Evolutionary conservation across 2,888 invertebrate species (phyloP), one percentile per base, ranked within the genome.

Genomic region (Stomorhina lunata): DNA sequence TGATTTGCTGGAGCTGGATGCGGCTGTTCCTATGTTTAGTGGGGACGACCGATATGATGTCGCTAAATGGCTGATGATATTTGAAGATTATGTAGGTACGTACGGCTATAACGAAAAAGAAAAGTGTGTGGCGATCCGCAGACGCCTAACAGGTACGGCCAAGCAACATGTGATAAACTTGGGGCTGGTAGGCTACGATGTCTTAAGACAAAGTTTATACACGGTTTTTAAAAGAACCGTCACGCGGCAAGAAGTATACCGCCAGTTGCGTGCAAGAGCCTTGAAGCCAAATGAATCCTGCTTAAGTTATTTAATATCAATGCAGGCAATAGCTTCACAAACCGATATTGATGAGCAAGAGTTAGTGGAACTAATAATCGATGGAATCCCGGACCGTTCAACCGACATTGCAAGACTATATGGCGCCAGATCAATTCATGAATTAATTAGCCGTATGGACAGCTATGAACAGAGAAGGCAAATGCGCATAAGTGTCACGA

Each of bases 271-370:
- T 6, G 2, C 10, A n/a, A n/a, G 71, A 10, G 71, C 50, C 6
- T 15, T 77, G n/a, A 71, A 57, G 27, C n/a, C 71, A 5, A 55
- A 45, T 15, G 77, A 68, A 37, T 63, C 63, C 5, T 78, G 71
- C 17, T 12, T 78, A 4, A 53, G 53, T 32, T 80, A 73, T 27
- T 50, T 17, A n/a, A n/a, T n/a, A n/a, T n/a, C n/a, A n/a, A n/a
- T n/a, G n/a, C n/a, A n/a, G n/a, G n/a, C n/a, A n/a, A 69, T 77
- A 27, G 79, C 79, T 20, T 20, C 45, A n/a, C 12, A 79, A 34
- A 10, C 66, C 2, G 61, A 80, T 4, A 72, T 72, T 20, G 27
- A 29, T 2, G 66, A 73, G 12, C 12, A 17, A 22, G 80, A 80
- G 37, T 40, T 73, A 45, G 63, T 73, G 7, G 63, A 75, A 25